Conservation (phyloP, 2,797 vertebrate genomes). For the Morus bassanus region DNA sequence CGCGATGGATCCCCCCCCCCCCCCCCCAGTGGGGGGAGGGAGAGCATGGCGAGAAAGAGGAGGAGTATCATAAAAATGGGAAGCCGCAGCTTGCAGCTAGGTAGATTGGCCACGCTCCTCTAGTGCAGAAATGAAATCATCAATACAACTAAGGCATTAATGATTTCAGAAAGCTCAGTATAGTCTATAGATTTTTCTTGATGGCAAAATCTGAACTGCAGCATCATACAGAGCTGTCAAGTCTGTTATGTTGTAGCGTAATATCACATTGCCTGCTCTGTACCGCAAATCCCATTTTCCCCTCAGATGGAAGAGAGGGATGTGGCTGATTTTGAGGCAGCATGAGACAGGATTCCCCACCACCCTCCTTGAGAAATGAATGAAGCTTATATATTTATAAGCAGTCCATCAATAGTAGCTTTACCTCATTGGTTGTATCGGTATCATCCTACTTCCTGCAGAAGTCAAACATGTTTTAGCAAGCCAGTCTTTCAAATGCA, state of each 20-base stretch:
- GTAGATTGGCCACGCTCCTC: not conserved
- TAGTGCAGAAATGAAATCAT: not conserved
- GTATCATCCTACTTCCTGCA: not conserved
- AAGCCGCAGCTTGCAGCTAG: not conserved
- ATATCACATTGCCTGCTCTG: not conserved
- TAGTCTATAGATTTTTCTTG: not conserved
- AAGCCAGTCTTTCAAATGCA: not conserved
- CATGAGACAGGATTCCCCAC: not conserved
- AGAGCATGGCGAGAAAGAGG: not conserved
- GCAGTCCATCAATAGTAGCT: not conserved
- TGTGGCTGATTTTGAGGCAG: not conserved
- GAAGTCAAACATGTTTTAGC: not conserved
- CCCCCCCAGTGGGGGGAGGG: not conserved
- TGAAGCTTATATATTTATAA: not conserved
- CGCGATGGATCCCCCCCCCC: not conserved
- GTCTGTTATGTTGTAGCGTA: accelerated
- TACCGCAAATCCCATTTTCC: not conserved
- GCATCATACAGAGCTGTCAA: not conserved
- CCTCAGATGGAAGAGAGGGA: not conserved
- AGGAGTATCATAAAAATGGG: not conserved
- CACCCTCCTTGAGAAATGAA: not conserved
- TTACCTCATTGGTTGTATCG: not conserved
- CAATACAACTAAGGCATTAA: not conserved
- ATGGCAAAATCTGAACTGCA: not conserved
- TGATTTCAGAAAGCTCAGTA: not conserved